These are phyloP conservation scores for Vannuccia rotundouncinata DNA, from an alignment of 2,888 invertebrate species.

Conservation along the genomic window DNA sequence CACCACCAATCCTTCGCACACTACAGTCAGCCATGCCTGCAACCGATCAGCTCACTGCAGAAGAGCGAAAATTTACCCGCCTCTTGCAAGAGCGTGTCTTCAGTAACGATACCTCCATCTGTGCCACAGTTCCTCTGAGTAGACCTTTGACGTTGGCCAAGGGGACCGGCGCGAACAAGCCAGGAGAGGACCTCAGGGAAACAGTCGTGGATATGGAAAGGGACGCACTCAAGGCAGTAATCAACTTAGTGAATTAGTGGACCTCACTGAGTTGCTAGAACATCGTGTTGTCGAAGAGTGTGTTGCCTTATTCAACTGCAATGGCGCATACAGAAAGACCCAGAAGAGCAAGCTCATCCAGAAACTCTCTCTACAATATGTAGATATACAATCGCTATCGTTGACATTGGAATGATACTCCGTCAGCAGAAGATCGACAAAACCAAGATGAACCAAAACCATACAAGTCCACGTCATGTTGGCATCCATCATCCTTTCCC, in stretches of 20 bases:
- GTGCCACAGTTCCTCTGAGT: background rate
- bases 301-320: background rate
- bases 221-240: background rate
- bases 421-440: background rate
- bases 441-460: background rate
- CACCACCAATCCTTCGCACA: too few species aligned
- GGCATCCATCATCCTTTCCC: background rate
- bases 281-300: background rate
- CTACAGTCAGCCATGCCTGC: too few species aligned
- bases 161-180: background rate
- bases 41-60: too few species aligned
- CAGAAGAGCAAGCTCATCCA: background rate
- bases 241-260: background rate
- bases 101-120: background rate
- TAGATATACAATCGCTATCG: background rate
- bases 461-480: background rate
- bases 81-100: background rate
- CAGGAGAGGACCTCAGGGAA: background rate
- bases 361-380: background rate
- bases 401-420: background rate
- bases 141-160: background rate
- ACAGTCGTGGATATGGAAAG: background rate
- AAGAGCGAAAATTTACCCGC: background rate
- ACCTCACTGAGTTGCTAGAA: background rate
- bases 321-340: background rate